Conservation (phyloP, 2,888 invertebrate genomes). For the Dermolepida albohirtum region DNA sequence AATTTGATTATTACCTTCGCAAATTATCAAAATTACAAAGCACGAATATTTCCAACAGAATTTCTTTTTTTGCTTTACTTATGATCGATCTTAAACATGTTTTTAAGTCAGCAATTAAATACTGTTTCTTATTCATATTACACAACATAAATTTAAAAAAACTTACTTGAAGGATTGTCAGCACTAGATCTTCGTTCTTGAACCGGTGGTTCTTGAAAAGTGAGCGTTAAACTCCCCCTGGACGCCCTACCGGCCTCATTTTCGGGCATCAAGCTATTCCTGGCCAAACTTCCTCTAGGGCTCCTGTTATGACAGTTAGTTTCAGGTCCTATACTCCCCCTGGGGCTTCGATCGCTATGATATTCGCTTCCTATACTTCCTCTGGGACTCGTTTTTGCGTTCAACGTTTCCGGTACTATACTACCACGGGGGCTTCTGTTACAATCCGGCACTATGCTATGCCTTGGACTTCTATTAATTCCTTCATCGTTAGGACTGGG, state of each 20-base stretch:
- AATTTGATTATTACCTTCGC: no score
- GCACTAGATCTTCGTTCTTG: conserved; percentile 71
- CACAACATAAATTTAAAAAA: conserved; percentile 6
- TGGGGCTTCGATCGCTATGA: conserved; percentile 45
- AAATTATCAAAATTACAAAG: no score
- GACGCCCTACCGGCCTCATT: conserved; percentile 67
- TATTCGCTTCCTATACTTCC: conserved; percentile 67
- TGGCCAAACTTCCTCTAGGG: conserved; percentile 73
- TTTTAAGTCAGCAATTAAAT: no score
- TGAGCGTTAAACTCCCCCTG: conserved; percentile 71
- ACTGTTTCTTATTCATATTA: no score
- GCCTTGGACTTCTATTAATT: conserved; percentile 70
- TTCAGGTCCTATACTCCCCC: conserved; percentile 71
- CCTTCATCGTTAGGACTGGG: conserved; percentile 58
- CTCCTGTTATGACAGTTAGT: conserved; percentile 68
- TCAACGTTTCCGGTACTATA: conserved; percentile 67
- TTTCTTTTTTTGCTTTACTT: no score
- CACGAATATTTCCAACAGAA: no score
- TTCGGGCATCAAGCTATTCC: conserved; percentile 67
- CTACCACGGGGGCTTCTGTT: conserved; percentile 67
- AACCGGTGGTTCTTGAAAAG: conserved; percentile 73
- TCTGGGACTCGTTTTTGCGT: conserved; percentile 70
- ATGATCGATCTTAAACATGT: no score
- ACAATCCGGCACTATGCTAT: conserved; percentile 71
- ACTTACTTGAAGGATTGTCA: conserved; percentile 69